Evolutionary conservation across 2,113 vertebrate genomes (phyloP).

Genomic region (Collichthys lucidus): DNA sequence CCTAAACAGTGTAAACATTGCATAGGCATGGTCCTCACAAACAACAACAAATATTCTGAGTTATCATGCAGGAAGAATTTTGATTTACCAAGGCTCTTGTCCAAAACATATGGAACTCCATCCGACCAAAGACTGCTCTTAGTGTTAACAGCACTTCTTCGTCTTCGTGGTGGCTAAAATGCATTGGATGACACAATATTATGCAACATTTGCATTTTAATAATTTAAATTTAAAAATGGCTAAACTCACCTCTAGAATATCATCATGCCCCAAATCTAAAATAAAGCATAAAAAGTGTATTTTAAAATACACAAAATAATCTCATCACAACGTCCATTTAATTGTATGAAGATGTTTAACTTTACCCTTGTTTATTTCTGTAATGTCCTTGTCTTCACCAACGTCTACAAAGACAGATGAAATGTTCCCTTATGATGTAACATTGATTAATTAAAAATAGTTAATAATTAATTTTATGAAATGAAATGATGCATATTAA

Average conservation of each 20-base stretch:
- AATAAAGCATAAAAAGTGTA: rapidly evolving
- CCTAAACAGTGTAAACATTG: too few species aligned
- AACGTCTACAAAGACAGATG: constrained; percentile 42
- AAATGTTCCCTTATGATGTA: neutral
- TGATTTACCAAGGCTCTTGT: neutral
- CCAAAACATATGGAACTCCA: neutral
- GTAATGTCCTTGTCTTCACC: neutral
- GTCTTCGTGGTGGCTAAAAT: neutral
- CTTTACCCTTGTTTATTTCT: constrained; percentile 56
- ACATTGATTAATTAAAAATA: neutral
- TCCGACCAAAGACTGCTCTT: neutral
- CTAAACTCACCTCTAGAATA: constrained; percentile 54
- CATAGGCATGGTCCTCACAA: neutral
- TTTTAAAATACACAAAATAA: neutral
- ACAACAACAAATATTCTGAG: neutral
- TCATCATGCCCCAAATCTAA: constrained; percentile 35
- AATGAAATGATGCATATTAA: neutral
- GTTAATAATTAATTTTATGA: neutral
- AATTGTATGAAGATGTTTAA: neutral
- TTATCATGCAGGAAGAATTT: rapidly evolving
- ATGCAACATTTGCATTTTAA: neutral
- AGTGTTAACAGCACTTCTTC: constrained; percentile 19
- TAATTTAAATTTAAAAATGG: rapidly evolving
- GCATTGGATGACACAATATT: neutral
- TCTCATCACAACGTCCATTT: neutral